Conservation (phyloP, 2,888 invertebrate species). For the Plagodis pulveraria region DNA sequence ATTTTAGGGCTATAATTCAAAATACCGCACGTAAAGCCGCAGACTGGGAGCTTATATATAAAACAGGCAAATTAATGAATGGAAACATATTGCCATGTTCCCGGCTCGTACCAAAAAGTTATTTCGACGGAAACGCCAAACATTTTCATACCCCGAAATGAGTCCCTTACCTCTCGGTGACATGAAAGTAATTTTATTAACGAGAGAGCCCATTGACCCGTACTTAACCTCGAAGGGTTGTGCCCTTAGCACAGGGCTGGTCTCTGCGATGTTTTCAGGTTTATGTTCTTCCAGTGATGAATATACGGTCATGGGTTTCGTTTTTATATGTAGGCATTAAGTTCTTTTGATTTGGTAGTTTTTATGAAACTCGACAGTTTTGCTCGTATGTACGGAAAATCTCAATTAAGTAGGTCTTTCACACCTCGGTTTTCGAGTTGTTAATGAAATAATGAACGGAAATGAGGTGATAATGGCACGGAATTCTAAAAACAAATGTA, state of each 20-base stretch:
- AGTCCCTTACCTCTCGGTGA: constrained; percentile 13
- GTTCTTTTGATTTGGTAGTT: no score
- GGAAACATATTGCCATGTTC: not conserved
- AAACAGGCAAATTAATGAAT: not conserved
- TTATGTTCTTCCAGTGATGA: constrained; percentile 18
- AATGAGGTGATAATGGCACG: no score
- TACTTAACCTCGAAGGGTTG: constrained; percentile 41
- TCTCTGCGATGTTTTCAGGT: not conserved
- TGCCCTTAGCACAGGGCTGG: constrained; percentile 39
- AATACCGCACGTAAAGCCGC: not conserved
- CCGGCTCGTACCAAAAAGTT: not conserved
- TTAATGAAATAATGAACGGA: no score
- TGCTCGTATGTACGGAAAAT: no score
- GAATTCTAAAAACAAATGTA: no score
- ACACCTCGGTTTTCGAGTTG: no score
- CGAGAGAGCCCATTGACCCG: constrained; percentile 45
- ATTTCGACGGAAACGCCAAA: constrained; percentile 13
- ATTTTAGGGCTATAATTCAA: not conserved
- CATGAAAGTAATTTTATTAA: constrained; percentile 47
- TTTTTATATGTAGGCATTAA: not conserved
- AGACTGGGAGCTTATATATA: not conserved
- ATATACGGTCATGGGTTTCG: not conserved
- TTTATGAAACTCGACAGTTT: no score
- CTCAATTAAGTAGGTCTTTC: no score
- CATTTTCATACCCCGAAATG: constrained; percentile 24